These are phyloP conservation scores for Microplitis mediator DNA, from an alignment of 1,140 invertebrate species.

Conservation along the genomic window DNA sequence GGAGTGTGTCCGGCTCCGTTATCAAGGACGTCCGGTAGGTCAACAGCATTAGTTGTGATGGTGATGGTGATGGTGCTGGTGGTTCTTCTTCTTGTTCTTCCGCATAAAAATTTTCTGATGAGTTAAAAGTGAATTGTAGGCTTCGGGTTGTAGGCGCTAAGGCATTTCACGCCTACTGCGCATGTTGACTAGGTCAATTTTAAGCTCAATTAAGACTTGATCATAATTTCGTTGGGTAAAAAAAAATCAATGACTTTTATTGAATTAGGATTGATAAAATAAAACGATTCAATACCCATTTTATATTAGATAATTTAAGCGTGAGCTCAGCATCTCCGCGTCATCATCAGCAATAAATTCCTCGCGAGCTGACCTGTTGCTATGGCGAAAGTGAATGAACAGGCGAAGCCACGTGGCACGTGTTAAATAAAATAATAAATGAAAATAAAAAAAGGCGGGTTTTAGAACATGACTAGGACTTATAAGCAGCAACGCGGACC, in stretches of 20 bases:
- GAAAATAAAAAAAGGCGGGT: not conserved
- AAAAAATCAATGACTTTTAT: not conserved
- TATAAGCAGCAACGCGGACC: no score
- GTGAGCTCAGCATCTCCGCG: not conserved
- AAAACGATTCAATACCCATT: not conserved
- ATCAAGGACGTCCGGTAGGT: slow-evolving; percentile 8
- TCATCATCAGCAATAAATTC: not conserved
- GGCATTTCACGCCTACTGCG: not conserved
- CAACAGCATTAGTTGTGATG: not conserved
- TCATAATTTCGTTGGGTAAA: not conserved
- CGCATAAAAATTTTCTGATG: not conserved
- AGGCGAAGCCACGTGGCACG: not conserved
- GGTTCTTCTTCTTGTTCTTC: not conserved
- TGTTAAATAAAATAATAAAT: not conserved
- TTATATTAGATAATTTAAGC: no score
- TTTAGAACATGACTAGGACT: no score
- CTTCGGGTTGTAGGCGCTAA: not conserved
- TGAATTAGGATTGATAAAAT: not conserved
- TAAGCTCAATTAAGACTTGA: not conserved
- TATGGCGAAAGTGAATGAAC: slow-evolving; percentile 3
- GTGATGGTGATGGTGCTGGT: no score
- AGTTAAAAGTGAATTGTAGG: no score
- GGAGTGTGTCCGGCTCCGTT: not conserved
- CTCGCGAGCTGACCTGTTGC: not conserved
- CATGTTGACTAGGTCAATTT: slow-evolving; percentile 12